A percentile compares a stretch with the other conserved stretches of the same genome.
phyloP scores from a whole-genome alignment of 2,797 vertebrate species.

The Anguilla marmorata region DNA sequence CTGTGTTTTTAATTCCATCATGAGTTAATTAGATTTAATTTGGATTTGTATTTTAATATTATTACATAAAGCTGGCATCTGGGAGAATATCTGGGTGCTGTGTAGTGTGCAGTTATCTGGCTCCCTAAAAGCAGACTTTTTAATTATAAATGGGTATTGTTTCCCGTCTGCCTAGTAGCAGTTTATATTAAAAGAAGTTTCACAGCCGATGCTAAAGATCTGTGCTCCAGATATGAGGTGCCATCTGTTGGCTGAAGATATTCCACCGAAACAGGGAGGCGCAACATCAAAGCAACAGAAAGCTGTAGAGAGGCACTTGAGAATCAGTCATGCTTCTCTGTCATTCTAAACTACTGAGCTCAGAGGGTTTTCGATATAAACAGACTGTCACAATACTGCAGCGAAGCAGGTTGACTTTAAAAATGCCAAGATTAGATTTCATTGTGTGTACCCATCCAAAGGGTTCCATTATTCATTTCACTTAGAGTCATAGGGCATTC shows the following conservation, averaged over 20 bases:
- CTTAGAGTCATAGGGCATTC: background rate
- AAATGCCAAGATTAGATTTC: background rate
- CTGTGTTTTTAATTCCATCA: background rate
- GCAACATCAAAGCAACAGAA: conserved; percentile 1
- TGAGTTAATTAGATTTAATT: background rate
- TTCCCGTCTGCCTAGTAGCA: background rate
- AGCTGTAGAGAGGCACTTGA: background rate
- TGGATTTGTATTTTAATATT: background rate
- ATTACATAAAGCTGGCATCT: background rate
- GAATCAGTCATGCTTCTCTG: no score
- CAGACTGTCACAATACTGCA: background rate
- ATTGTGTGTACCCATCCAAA: background rate
- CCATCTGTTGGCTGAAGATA: background rate
- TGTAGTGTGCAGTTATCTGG: background rate
- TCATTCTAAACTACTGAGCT: background rate
- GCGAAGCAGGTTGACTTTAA: background rate
- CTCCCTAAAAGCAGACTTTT: background rate
- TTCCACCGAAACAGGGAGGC: background rate
- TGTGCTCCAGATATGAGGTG: background rate
- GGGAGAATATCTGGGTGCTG: background rate
- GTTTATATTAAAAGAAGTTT: background rate
- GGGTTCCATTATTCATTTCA: background rate
- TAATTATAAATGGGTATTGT: background rate
- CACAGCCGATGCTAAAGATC: no score
- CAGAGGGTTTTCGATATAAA: background rate